These are phyloP conservation scores for Diplosoma virens DNA, from an alignment of 23 tunicate species.

Conservation along the genomic window DNA sequence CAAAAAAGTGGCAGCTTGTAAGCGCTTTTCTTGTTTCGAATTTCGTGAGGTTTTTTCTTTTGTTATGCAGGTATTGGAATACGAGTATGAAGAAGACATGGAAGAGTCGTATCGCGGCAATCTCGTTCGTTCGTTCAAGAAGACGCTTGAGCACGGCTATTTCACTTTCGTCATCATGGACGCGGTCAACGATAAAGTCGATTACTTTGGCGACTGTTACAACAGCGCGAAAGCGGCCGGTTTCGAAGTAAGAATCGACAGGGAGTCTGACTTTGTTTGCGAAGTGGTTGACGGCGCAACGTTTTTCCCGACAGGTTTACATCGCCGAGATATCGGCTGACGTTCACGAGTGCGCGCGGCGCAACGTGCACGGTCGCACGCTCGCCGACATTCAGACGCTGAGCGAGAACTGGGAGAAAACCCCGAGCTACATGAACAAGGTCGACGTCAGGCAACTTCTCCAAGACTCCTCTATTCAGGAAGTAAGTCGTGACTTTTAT, in stretches of 20 bases:
- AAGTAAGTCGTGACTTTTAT: too few relatives aligned
- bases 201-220: conserved; percentile 59
- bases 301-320: conserved; percentile 39
- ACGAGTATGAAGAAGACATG: conserved; percentile 80
- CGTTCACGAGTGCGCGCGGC: conserved; percentile 62
- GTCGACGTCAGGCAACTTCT: conserved; percentile 64
- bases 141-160: conserved; percentile 75
- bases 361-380: conserved; percentile 68
- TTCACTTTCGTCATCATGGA: conserved; percentile 77
- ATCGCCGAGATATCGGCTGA: conserved; percentile 64
- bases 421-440: conserved; percentile 75
- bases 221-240: conserved; percentile 45
- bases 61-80: conserved; percentile 81
- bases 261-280: too few relatives aligned
- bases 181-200: conserved; percentile 64
- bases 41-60: too few relatives aligned
- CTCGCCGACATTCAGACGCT: conserved; percentile 57
- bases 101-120: conserved; percentile 60
- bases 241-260: conserved; percentile 78
- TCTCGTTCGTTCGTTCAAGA: conserved; percentile 61
- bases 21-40: too few relatives aligned
- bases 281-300: too few relatives aligned
- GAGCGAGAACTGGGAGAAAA: conserved; percentile 65
- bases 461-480: conserved; percentile 77
- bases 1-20: neutral